Evolutionary conservation across 2,113 vertebrate species (phyloP), one percentile per base, ranked within the genome.

Genomic region (Oophaga pumilio): DNA sequence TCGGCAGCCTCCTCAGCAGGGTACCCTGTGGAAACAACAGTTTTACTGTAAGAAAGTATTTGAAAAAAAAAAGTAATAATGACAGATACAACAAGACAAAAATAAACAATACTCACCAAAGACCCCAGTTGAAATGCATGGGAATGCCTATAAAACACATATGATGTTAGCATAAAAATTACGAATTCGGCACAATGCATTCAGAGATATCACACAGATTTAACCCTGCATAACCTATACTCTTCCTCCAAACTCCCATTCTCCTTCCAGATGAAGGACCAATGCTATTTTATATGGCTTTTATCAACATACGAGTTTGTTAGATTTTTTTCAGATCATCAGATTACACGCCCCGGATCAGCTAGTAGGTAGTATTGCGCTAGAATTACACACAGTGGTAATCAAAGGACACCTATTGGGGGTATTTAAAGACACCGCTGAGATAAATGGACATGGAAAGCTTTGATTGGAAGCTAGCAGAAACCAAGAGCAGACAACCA

Each of bases 81-180:
- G 33, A 43, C 33, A 43, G 33, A 43, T 43, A 80, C 24, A 64
- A 53, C 11, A 10, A 17, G 52, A 50, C 0, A 49, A 53, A 28
- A 24, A 49, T 59, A 57, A 26, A 52, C 20, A 28, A 52, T 66
- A 95, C 97, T 96, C 86, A 98, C 97, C 96, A 22, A 97, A 97
- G 71, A 97, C 93, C 20, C 97, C 96, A 4, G 97, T 97, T 84
- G 96, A 97, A 92, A 98, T 97, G 91, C 96, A 97, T 3, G 96
- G 96, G 87, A 97, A 97, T 50, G 96, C 97, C 97, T 98, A 93
- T 68, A 76, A 88, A 20, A 82, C 2, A 88, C 33, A 28, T 24
- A 71, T 59, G 4, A 9, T 53, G 66, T 18, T 18, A 15, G 15
- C 69, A 43, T 73, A 73, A 33, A 15, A 71, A 6, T 3, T 18